phyloP scores from a whole-genome alignment of 2,797 vertebrate genomes.

The Vespertilio murinus region DNA sequence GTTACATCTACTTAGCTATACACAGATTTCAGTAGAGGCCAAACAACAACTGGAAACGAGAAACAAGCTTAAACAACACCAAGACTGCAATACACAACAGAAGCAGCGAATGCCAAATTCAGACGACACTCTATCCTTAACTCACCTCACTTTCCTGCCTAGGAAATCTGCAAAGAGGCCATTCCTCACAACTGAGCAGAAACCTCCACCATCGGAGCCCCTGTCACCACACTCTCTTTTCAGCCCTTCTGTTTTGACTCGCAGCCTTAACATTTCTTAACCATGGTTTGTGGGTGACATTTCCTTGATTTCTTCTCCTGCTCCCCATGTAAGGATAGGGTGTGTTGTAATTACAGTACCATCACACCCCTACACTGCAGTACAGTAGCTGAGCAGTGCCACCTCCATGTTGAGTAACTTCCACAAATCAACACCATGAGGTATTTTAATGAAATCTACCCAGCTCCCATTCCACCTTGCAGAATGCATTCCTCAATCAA shows the following conservation, averaged over 20 bases:
- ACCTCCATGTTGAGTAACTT: constrained; percentile 80
- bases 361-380: constrained; percentile 73
- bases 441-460: constrained; percentile 58
- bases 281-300: constrained; percentile 59
- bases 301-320: constrained; percentile 59
- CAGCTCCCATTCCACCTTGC: constrained; percentile 63
- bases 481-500: constrained; percentile 54
- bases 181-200: constrained; percentile 60
- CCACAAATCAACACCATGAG: constrained; percentile 71
- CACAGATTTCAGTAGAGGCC: constrained; percentile 48
- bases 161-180: constrained; percentile 57
- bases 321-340: constrained; percentile 36
- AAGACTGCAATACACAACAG: constrained; percentile 65
- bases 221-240: constrained; percentile 50
- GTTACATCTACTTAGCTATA: constrained; percentile 11
- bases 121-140: constrained; percentile 64
- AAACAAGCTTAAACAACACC: constrained; percentile 64
- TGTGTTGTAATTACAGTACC: constrained; percentile 73
- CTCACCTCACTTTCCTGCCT: constrained; percentile 64
- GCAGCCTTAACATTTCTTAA: constrained; percentile 65
- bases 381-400: constrained; percentile 68
- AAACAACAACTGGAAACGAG: constrained; percentile 57
- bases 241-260: constrained; percentile 64
- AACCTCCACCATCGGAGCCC: constrained; percentile 53
- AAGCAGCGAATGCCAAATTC: constrained; percentile 64